A percentile compares a stretch with the other conserved stretches of the same genome.
Evolutionary conservation across 2,113 vertebrate genomes (phyloP).

Genomic region (Smithornis capensis): DNA sequence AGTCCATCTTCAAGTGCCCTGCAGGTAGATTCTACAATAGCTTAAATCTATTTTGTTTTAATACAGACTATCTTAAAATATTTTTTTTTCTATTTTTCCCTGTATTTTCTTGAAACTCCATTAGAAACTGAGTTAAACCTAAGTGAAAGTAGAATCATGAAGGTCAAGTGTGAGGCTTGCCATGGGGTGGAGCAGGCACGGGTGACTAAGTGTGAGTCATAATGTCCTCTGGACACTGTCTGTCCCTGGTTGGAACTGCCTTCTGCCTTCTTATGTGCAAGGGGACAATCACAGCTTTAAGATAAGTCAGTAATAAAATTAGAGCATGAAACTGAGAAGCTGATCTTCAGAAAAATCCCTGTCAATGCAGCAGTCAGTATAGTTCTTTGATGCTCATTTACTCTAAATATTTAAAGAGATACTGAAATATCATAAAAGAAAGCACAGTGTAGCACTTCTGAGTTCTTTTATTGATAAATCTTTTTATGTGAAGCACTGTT

Average conservation of each 20-base stretch:
- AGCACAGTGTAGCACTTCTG: neutral
- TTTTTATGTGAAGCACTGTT: neutral
- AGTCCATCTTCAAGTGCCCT: constrained; percentile 61
- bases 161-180: neutral
- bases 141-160: neutral
- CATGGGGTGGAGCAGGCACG: neutral
- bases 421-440: neutral
- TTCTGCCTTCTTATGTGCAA: neutral
- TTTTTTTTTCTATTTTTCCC: neutral
- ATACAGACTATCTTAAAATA: neutral
- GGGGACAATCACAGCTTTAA: neutral
- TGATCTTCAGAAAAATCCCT: neutral
- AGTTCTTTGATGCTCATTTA: neutral
- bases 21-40: neutral
- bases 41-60: neutral
- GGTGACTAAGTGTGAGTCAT: neutral
- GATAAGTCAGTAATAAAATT: neutral
- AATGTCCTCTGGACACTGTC: neutral
- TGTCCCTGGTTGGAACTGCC: neutral
- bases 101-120: neutral
- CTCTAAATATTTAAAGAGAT: neutral
- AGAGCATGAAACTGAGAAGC: neutral
- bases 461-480: neutral
- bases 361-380: neutral
- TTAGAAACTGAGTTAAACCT: neutral